Percentiles rank a stretch among this genome's conserved stretches.
Conservation (phyloP, 1,140 invertebrate genomes). For the Hylyphantes graminicola region DNA sequence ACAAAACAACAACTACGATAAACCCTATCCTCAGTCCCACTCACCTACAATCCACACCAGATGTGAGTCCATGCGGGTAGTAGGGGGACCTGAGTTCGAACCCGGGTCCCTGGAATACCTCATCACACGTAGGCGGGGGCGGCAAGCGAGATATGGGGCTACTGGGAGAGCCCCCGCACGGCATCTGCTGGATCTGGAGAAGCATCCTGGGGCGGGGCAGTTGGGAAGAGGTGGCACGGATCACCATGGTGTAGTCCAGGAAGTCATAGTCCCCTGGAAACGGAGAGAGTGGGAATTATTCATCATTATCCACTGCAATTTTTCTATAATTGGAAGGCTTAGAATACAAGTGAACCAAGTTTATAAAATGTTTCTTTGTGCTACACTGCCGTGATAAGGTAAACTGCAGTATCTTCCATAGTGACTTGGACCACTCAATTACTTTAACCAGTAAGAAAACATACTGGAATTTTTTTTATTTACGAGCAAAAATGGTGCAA, state of each 20-base stretch:
- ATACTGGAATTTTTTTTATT: too few species aligned
- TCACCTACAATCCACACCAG: slow-evolving; percentile 35
- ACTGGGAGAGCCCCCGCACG: slow-evolving; percentile 13
- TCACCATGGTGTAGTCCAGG: slow-evolving; percentile 42
- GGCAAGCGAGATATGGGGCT: slow-evolving; percentile 8
- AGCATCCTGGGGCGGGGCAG: slow-evolving; percentile 41
- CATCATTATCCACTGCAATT: background rate
- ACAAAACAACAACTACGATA: too few species aligned
- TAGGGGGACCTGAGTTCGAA: slow-evolving; percentile 56
- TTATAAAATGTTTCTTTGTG: too few species aligned
- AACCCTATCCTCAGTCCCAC: background rate
- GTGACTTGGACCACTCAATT: too few species aligned
- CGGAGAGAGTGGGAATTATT: background rate
- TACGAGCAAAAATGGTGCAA: too few species aligned
- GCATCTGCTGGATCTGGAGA: slow-evolving; percentile 38
- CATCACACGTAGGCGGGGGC: slow-evolving; percentile 52
- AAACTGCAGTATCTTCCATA: too few species aligned
- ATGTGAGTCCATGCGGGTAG: slow-evolving; percentile 40
- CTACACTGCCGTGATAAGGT: too few species aligned
- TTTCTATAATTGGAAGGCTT: too few species aligned
- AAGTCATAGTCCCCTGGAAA: slow-evolving; percentile 53
- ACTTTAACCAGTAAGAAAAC: too few species aligned
- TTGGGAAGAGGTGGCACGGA: slow-evolving; percentile 23
- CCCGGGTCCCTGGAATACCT: slow-evolving; percentile 18
- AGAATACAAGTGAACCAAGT: too few species aligned